Evolutionary conservation across 2,888 invertebrate species (phyloP).

Genomic region (Lepas anatifera): DNA sequence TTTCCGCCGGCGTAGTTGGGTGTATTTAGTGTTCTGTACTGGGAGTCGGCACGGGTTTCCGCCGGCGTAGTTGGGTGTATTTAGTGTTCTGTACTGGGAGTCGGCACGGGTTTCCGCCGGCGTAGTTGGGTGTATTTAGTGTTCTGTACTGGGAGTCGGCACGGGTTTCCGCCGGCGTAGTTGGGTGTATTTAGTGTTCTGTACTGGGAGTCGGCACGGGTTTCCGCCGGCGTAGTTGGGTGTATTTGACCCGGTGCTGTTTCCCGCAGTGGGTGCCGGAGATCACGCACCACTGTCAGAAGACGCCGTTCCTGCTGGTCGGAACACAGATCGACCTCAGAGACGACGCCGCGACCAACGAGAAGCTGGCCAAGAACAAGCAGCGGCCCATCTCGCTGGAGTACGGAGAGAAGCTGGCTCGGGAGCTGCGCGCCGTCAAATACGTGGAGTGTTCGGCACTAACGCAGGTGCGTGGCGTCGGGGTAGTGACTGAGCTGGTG

Average conservation of each 20-base stretch:
- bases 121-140: no score
- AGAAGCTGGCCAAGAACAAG: constrained; percentile 67
- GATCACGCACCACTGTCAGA: constrained; percentile 98
- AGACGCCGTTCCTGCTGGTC: constrained; percentile 92
- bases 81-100: no score
- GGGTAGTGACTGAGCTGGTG: no score
- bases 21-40: no score
- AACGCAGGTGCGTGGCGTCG: constrained; percentile 68
- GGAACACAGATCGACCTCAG: constrained; percentile 97
- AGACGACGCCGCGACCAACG: constrained; percentile 89
- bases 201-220: no score
- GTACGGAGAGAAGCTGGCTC: constrained; percentile 93
- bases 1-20: no score
- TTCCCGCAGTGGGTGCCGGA: constrained; percentile 89
- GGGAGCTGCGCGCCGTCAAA: constrained; percentile 96
- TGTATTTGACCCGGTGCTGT: constrained; percentile 14
- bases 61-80: no score
- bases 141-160: no score
- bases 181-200: no score
- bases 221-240: not conserved
- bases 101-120: no score
- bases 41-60: no score
- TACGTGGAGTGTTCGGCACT: constrained; percentile 98
- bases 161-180: no score
- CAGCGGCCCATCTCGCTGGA: constrained; percentile 94